These are phyloP conservation scores for Trissolcus brochymenae DNA, from an alignment of 2,888 invertebrate genomes.

Conservation along the genomic window DNA sequence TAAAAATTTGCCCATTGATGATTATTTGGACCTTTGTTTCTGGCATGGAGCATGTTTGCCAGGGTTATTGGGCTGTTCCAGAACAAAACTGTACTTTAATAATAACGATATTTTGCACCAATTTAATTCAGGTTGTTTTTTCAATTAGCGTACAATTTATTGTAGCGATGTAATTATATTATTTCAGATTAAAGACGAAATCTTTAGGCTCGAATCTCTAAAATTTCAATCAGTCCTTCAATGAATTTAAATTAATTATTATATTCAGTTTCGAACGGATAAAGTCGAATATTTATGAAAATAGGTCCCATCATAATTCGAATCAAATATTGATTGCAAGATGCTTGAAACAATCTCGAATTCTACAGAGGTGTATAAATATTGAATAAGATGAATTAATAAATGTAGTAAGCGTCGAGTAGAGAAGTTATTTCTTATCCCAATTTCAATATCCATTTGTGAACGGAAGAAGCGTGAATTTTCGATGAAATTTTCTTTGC, in stretches of 20 bases:
- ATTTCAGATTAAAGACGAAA: no score
- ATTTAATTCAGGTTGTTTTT: background rate
- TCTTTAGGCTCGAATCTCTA: no score
- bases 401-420: no score
- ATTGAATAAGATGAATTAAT: no score
- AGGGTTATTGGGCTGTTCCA: background rate
- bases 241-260: no score
- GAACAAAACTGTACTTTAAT: background rate
- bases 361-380: no score
- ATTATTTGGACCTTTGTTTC: conserved; percentile 6
- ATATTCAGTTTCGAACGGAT: no score
- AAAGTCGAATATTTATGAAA: no score
- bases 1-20: conserved; percentile 19
- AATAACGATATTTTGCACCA: background rate
- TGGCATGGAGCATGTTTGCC: background rate
- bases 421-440: no score
- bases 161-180: background rate
- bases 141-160: background rate
- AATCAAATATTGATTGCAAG: background rate
- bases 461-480: conserved; percentile 1
- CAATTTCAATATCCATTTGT: conserved; percentile 1
- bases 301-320: no score
- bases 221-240: no score
- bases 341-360: no score
- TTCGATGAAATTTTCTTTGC: background rate